A percentile compares a stretch with the other conserved stretches of the same genome.
These are phyloP conservation scores for Pseudopodoces humilis DNA, from an alignment of 2,113 vertebrate genomes.

Conservation along the genomic window DNA sequence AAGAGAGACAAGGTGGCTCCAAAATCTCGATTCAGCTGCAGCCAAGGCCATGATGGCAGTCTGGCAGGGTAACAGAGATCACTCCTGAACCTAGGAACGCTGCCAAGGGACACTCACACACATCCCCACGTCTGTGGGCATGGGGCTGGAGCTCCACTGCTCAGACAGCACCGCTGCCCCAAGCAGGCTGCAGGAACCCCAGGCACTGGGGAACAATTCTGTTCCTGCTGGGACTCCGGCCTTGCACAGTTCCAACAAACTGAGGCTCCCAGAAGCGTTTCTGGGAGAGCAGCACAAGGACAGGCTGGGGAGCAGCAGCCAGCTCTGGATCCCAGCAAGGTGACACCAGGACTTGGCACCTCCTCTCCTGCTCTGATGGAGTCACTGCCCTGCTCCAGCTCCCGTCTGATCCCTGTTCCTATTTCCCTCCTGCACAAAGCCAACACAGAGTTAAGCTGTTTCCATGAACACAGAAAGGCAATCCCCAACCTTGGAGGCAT, in stretches of 20 bases:
- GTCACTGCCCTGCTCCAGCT: background rate
- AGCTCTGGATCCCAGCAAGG: background rate
- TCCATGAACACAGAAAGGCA: background rate
- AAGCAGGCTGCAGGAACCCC: background rate
- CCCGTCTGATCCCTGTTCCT: rapidly evolving
- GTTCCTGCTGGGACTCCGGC: rapidly evolving
- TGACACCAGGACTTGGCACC: background rate
- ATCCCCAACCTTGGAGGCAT: background rate
- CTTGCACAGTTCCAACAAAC: background rate
- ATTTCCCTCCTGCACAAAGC: background rate
- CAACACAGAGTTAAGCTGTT: background rate
- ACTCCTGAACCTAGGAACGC: rapidly evolving
- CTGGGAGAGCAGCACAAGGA: background rate
- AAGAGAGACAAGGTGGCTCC: rapidly evolving
- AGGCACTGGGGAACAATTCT: background rate
- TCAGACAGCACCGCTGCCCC: background rate
- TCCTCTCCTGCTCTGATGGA: background rate
- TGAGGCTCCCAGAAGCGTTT: background rate
- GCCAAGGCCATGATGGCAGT: rapidly evolving
- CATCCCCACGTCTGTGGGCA: rapidly evolving
- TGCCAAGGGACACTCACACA: background rate
- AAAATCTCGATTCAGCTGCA: rapidly evolving
- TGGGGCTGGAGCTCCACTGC: rapidly evolving
- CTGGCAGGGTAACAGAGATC: rapidly evolving
- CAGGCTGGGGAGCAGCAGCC: background rate